These are phyloP conservation scores for Geodia barretti DNA, from an alignment of 37 sponge, comb jelly and placozoan genomes.

Conservation along the genomic window DNA sequence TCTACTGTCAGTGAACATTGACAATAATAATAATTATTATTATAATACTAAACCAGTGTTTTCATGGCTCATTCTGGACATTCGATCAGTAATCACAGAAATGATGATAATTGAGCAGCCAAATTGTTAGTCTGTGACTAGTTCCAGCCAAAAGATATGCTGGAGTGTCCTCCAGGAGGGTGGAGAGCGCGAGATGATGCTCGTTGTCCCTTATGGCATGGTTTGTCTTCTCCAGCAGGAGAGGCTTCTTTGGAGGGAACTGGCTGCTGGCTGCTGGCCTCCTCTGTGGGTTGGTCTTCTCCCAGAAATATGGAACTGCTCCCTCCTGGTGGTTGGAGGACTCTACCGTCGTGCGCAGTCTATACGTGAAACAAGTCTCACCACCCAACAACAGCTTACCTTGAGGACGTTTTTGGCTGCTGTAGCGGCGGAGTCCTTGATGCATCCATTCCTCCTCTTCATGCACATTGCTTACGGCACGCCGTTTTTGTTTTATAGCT, in stretches of 20 bases:
- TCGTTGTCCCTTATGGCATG: neutral
- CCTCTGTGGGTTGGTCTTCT: constrained; percentile 1
- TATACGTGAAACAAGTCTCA: neutral
- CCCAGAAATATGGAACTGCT: constrained; percentile 38
- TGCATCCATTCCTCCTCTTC: too few relatives aligned
- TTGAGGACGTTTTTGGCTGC: neutral
- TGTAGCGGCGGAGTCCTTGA: constrained; percentile 18
- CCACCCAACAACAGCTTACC: neutral
- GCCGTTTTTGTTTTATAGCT: too few relatives aligned
- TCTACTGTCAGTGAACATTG: too few relatives aligned
- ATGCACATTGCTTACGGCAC: too few relatives aligned
- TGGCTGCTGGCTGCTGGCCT: neutral
- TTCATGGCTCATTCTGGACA: too few relatives aligned
- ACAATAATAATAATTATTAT: too few relatives aligned
- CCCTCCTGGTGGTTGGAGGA: constrained; percentile 69
- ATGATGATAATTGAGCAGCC: too few relatives aligned
- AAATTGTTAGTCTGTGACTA: too few relatives aligned
- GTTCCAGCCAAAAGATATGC: constrained; percentile 39
- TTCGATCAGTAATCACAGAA: too few relatives aligned
- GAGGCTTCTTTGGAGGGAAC: neutral
- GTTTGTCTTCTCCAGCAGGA: neutral
- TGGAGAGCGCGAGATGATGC: constrained; percentile 37
- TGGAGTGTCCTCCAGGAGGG: constrained; percentile 46
- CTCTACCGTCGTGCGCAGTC: constrained; percentile 11
- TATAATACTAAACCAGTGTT: too few relatives aligned